A percentile compares a stretch with the other conserved stretches of the same genome.
Conservation (phyloP, 35 echinoderm and acorn worm genomes). For the Chiridota heheva region DNA sequence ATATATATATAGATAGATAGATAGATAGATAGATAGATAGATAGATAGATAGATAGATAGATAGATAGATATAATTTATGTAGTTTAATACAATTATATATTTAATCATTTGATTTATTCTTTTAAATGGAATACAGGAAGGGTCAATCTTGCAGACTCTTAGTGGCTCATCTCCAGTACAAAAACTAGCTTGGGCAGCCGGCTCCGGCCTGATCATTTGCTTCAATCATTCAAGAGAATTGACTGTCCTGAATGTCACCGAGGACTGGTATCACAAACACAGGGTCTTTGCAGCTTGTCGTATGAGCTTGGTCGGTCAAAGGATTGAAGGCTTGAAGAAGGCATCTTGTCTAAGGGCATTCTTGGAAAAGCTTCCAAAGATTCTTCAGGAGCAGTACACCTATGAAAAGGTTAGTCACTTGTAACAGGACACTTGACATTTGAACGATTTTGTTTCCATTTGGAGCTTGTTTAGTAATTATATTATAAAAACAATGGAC, state of each 20-base stretch:
- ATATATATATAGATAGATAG: no score
- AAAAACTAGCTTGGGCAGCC: conserved; percentile 75
- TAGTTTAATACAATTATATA: no score
- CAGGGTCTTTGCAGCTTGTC: conserved; percentile 66
- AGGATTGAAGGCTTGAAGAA: conserved; percentile 90
- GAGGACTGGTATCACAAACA: conserved; percentile 75
- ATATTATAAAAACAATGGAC: no score
- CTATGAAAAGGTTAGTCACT: conserved; percentile 82
- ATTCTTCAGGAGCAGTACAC: conserved; percentile 92
- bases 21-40: no score
- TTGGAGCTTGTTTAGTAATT: no score
- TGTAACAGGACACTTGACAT: background rate
- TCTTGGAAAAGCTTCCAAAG: conserved; percentile 82
- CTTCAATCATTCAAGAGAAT: conserved; percentile 58
- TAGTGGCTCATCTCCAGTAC: conserved; percentile 53
- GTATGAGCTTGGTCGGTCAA: conserved; percentile 72
- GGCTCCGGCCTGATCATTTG: conserved; percentile 54
- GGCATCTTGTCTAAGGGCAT: conserved; percentile 80
- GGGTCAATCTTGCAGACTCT: conserved; percentile 76
- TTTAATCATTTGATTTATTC: background rate
- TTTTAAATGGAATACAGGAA: conserved; percentile 38
- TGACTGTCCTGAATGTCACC: conserved; percentile 64
- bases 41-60: no score
- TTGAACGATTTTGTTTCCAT: no score
- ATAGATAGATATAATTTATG: no score